Conservation (phyloP, 2,113 vertebrate species). For the Gnathonemus longibarbis region DNA sequence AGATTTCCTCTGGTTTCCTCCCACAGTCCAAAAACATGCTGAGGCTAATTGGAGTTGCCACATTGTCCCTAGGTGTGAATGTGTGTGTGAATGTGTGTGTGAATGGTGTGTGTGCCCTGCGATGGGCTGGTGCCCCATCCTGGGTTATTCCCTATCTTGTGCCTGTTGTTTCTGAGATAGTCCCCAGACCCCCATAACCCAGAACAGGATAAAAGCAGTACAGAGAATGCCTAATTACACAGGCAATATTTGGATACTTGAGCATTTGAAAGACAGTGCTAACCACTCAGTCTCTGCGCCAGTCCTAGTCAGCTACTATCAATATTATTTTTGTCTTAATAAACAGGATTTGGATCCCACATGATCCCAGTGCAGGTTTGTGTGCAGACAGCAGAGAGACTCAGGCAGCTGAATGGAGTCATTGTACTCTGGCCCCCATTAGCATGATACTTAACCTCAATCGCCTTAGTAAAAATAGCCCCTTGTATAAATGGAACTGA, state of each 20-base stretch:
- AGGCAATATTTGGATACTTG: neutral
- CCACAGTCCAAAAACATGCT: neutral
- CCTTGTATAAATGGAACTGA: neutral
- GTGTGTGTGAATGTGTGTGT: neutral
- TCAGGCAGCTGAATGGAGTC: neutral
- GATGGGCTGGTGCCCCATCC: neutral
- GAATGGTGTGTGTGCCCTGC: neutral
- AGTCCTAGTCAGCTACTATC: neutral
- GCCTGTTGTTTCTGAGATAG: neutral
- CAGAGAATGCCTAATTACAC: neutral
- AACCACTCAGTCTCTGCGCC: neutral
- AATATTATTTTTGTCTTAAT: neutral
- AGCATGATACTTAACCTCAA: neutral
- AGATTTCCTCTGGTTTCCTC: neutral
- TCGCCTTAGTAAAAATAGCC: neutral
- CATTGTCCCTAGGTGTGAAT: neutral
- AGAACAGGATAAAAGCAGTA: neutral
- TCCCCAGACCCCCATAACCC: neutral
- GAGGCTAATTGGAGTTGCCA: neutral
- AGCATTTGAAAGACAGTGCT: neutral
- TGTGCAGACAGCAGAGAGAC: neutral
- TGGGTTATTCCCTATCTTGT: neutral
- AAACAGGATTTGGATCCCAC: neutral
- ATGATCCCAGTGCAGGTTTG: neutral
- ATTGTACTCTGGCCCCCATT: neutral